Conservation (phyloP, 2,797 vertebrate species). For the Chaunax sp. region DNA sequence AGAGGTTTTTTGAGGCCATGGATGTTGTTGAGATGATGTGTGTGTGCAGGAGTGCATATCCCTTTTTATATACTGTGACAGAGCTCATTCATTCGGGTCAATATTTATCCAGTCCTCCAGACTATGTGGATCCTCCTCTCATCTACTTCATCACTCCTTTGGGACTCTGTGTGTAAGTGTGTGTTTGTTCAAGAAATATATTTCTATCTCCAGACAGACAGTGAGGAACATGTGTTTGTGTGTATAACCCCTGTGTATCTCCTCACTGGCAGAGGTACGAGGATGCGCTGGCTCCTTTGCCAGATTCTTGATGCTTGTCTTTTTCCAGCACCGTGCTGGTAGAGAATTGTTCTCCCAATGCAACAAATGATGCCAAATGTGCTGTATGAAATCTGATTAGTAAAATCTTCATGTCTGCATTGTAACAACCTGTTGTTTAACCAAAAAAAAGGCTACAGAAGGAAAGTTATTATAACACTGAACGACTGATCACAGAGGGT, state of each 20-base stretch:
- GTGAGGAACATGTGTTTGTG: conserved; percentile 3
- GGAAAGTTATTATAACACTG: background rate
- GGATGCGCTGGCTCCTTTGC: conserved; percentile 25
- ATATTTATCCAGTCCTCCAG: conserved; percentile 76
- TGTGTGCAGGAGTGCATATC: conserved; percentile 15
- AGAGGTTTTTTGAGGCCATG: conserved; percentile 29
- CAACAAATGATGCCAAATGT: conserved; percentile 48
- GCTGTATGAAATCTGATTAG: conserved; percentile 36
- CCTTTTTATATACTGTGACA: conserved; percentile 68
- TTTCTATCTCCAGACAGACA: conserved; percentile 27
- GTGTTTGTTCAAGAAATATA: conserved; percentile 52
- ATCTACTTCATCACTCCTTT: conserved; percentile 65
- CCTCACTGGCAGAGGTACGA: conserved; percentile 35
- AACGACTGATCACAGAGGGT: background rate
- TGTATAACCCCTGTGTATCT: conserved; percentile 18
- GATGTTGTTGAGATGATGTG: conserved; percentile 24
- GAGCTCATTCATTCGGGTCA: conserved; percentile 75
- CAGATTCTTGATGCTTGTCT: conserved; percentile 38
- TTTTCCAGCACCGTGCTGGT: conserved; percentile 40
- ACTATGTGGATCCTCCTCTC: conserved; percentile 61
- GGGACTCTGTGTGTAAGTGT: conserved; percentile 37
- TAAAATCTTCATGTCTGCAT: conserved; percentile 21
- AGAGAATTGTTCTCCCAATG: conserved; percentile 44
- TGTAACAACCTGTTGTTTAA: background rate
- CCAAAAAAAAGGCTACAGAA: conserved; percentile 6